Conservation (phyloP, 2,113 vertebrate species). For the Nymphicus hollandicus region DNA sequence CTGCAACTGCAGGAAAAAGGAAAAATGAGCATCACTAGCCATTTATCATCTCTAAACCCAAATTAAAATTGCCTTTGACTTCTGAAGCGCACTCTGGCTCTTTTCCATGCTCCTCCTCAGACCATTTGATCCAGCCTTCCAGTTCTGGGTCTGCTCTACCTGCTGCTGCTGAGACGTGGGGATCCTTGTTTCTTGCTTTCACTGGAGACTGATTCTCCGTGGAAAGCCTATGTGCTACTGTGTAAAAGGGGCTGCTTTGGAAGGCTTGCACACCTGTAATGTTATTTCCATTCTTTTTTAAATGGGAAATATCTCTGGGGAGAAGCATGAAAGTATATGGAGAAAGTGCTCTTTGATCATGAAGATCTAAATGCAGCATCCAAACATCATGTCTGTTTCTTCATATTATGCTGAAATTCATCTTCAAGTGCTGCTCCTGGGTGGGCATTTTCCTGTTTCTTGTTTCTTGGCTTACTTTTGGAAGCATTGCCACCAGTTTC, state of each 20-base stretch:
- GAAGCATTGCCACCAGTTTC: not conserved
- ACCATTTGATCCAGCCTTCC: not conserved
- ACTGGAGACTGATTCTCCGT: not conserved
- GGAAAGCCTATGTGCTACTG: not conserved
- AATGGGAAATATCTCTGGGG: conserved; percentile 27
- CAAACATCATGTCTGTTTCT: not conserved
- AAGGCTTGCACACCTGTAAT: not conserved
- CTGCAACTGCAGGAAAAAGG: conserved; percentile 27
- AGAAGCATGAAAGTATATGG: not conserved
- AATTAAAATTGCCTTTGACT: conserved; percentile 31
- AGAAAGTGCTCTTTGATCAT: conserved; percentile 20
- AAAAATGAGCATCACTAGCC: not conserved
- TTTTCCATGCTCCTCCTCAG: not conserved
- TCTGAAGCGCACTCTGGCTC: not conserved
- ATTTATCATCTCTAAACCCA: conserved; percentile 1
- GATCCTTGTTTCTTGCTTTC: not conserved
- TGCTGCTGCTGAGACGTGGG: not conserved
- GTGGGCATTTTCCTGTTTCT: not conserved
- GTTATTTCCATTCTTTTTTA: conserved; percentile 18
- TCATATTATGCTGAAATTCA: not conserved
- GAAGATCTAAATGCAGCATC: conserved; percentile 35
- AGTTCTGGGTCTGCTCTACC: not conserved
- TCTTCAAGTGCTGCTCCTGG: not conserved
- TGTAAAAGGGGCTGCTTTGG: conserved; percentile 19
- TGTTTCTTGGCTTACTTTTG: not conserved